These are phyloP conservation scores for Siniperca scherzeri DNA, from an alignment of 2,797 vertebrate species.

Conservation along the genomic window DNA sequence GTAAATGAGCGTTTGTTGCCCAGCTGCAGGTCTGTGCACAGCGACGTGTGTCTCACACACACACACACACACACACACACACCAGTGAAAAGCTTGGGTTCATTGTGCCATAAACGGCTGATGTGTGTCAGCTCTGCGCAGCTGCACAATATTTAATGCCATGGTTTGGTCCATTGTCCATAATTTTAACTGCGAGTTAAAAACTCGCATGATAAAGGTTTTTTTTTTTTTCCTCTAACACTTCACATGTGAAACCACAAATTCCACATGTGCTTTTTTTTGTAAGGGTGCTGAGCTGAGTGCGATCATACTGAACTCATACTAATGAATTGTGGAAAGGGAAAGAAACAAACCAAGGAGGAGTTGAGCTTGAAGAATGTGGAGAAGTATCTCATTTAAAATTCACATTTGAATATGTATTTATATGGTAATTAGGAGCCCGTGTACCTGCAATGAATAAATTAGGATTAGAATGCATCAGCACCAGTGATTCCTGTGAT, in stretches of 20 bases:
- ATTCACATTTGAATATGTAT: conserved; percentile 31
- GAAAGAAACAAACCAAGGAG: neutral
- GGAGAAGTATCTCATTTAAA: neutral
- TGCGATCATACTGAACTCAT: neutral
- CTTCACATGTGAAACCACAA: too few species aligned
- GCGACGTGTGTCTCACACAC: neutral
- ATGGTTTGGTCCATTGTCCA: too few species aligned
- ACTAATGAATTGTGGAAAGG: neutral
- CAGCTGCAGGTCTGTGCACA: conserved; percentile 10
- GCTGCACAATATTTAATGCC: neutral
- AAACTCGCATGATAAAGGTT: too few species aligned
- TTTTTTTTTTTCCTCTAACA: too few species aligned
- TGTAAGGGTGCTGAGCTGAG: neutral
- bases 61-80: neutral
- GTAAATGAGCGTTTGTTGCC: conserved; percentile 10
- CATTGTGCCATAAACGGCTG: neutral
- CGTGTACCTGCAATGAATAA: conserved; percentile 28
- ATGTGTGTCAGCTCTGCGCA: neutral
- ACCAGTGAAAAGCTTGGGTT: neutral
- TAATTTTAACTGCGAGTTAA: too few species aligned
- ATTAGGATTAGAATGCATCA: conserved; percentile 16
- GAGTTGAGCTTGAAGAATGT: neutral
- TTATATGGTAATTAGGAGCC: conserved; percentile 29
- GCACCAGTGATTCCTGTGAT: conserved; percentile 28
- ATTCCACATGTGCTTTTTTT: too few species aligned